phyloP scores from a whole-genome alignment of 2,113 vertebrate species.

The Excalfactoria chinensis region DNA sequence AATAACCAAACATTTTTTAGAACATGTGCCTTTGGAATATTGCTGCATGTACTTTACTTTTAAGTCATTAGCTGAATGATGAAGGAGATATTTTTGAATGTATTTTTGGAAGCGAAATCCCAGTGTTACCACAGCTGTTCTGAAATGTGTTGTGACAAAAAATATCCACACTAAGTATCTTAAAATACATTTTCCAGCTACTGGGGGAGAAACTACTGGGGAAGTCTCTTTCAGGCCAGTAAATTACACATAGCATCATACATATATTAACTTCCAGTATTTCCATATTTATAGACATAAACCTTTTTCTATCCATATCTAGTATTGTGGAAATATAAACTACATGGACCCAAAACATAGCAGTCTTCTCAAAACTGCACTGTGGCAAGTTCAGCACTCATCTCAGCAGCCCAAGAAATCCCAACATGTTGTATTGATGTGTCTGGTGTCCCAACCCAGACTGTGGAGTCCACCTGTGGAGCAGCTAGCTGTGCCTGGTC shows the following conservation, averaged over 20 bases:
- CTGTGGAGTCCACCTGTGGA: neutral
- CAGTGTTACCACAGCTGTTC: constrained; percentile 71
- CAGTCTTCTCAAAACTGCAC: neutral
- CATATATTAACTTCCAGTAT: neutral
- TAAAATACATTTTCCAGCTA: constrained; percentile 62
- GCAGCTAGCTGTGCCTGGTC: neutral
- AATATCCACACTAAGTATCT: constrained; percentile 59
- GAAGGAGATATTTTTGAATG: neutral
- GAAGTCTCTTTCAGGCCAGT: neutral
- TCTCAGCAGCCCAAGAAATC: neutral
- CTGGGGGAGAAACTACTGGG: neutral
- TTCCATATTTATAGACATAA: neutral
- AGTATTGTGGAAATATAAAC: neutral
- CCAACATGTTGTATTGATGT: neutral
- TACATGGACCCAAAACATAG: neutral
- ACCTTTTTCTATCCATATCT: neutral
- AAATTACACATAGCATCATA: neutral
- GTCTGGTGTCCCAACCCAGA: fast-evolving
- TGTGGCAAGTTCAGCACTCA: neutral
- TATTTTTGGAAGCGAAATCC: constrained; percentile 58
- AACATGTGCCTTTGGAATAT: constrained; percentile 41
- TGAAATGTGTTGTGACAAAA: constrained; percentile 71
- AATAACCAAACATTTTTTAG: constrained; percentile 64
- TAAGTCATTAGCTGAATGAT: constrained; percentile 50
- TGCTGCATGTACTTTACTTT: constrained; percentile 4